Evolutionary conservation across 35 echinoderm and acorn worm genomes (phyloP).

Genomic region (Heliocidaris erythrogramma): DNA sequence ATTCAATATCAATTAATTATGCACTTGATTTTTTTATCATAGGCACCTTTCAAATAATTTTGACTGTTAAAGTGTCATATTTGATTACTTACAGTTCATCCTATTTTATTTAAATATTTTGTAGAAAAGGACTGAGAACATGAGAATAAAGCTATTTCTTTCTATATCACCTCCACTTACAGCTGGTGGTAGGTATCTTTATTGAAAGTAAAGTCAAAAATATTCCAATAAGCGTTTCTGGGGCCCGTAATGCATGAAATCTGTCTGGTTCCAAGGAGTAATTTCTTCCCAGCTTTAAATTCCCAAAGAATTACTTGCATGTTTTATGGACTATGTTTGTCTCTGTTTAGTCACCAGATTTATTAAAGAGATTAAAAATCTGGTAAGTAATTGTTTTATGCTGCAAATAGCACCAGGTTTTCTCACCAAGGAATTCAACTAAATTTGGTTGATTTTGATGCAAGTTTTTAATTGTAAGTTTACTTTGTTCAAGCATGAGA

Average conservation of each 20-base stretch:
- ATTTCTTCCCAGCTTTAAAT: neutral
- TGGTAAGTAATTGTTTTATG: neutral
- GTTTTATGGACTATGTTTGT: neutral
- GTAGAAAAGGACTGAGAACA: no score
- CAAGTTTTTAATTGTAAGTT: neutral
- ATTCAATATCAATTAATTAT: no score
- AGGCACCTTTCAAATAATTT: no score
- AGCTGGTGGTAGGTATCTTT: neutral
- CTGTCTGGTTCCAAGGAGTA: no score
- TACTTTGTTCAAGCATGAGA: neutral
- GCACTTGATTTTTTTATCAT: no score
- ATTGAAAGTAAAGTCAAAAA: neutral
- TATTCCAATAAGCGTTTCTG: neutral
- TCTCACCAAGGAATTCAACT: neutral
- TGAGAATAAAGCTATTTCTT: neutral
- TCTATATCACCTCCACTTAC: neutral
- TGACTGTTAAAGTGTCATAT: no score
- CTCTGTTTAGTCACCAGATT: neutral
- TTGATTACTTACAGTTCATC: no score
- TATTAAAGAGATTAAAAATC: neutral
- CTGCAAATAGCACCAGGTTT: neutral
- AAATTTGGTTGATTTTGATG: neutral
- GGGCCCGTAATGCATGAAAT: neutral
- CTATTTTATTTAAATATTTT: no score
- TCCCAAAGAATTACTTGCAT: neutral